Evolutionary conservation across 2,888 invertebrate genomes (phyloP), one percentile per base, ranked within the genome.

Genomic region (Ametastegia equiseti): DNA sequence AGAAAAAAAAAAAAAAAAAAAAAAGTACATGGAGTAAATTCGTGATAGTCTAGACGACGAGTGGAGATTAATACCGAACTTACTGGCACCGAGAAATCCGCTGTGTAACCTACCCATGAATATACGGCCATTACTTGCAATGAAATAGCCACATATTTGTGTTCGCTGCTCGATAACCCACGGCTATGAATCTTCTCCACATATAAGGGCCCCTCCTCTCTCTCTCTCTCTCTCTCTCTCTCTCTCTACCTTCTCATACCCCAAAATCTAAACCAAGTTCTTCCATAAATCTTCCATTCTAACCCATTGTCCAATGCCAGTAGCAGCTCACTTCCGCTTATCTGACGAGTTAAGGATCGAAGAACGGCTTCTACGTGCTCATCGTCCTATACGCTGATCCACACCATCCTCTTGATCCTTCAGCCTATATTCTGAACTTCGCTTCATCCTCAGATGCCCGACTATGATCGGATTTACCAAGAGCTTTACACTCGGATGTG

Each of bases 211-310:
- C 47, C 57, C 63, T 45, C 19, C 7, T 73, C 42, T 42, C 50
- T 36, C 15, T n/a, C n/a, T n/a, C n/a, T n/a, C n/a, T n/a, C n/a
- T n/a, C n/a, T n/a, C n/a, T n/a, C n/a, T n/a, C n/a, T n/a, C n/a
- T n/a, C n/a, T n/a, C n/a, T n/a, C n/a, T n/a, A n/a, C n/a, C n/a
- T n/a, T n/a, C n/a, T n/a, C n/a, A n/a, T 33, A 33, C 45, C 54
- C 39, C 73, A 82, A 82, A 82, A 81, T 81, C 83, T 83, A 82
- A 77, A 82, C 67, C 86, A 88, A 88, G 86, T 88, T 88, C 87
- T 80, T 83, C 85, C 86, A 86, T 89, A 88, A 87, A 86, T 86
- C 86, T 85, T 65, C 82, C 82, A 85, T 85, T 86, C 85, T 83
- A 86, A 85, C 83, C 85, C 84, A 84, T 86, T 86, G 85, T 86